Conservation (phyloP, 2,888 invertebrate genomes). For the Drosophila yooni region DNA sequence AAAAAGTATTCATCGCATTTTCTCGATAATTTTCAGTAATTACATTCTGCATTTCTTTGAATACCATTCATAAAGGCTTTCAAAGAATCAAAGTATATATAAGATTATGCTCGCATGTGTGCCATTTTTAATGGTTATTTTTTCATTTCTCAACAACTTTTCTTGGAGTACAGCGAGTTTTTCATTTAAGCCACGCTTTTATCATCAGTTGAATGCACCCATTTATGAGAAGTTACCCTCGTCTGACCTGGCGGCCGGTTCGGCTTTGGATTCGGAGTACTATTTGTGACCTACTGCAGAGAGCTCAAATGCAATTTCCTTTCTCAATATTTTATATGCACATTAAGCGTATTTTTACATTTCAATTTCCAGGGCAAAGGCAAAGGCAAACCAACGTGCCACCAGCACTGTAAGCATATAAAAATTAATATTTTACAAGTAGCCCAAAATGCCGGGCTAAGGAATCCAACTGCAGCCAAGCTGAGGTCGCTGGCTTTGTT, state of each 20-base stretch:
- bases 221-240: slow-evolving; percentile 66
- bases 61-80: neutral
- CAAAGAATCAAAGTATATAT: neutral
- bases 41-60: neutral
- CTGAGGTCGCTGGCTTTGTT: slow-evolving; percentile 42
- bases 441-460: slow-evolving; percentile 44
- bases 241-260: slow-evolving; percentile 44
- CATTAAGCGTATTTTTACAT: slow-evolving; percentile 78
- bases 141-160: neutral
- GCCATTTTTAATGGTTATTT: neutral
- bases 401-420: slow-evolving; percentile 65
- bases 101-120: neutral
- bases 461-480: slow-evolving; percentile 32
- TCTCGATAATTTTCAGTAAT: neutral
- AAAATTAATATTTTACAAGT: slow-evolving; percentile 78
- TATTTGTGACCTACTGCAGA: slow-evolving; percentile 62
- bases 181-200: slow-evolving; percentile 12
- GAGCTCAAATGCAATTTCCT: slow-evolving; percentile 71
- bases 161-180: slow-evolving; percentile 13
- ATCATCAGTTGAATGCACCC: slow-evolving; percentile 70
- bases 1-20: neutral
- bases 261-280: slow-evolving; percentile 6
- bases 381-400: slow-evolving; percentile 37
- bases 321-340: slow-evolving; percentile 76
- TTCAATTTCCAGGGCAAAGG: slow-evolving; percentile 63